Evolutionary conservation across 2,888 invertebrate genomes (phyloP), one percentile per base, ranked within the genome.

Genomic region (Thecocarcelia acutangulata): DNA sequence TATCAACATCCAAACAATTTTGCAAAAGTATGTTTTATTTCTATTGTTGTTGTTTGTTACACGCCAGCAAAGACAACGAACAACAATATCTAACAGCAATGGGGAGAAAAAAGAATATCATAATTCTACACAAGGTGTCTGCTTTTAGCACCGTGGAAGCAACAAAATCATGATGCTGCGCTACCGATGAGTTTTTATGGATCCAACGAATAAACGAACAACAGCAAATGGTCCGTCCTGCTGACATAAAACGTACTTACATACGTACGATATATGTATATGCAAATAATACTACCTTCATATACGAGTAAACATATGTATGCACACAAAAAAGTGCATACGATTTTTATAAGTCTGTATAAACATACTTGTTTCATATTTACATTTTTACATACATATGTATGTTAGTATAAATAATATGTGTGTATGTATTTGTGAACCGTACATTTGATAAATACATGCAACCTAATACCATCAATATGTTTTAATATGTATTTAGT

Each of bases 61-160:
- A 37, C n/a, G 58, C 19, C 46, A 54, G 19, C 52, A 72, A 46
- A 15, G 52, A 24, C 28, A 58, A 42, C n/a, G 3, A 13, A 17
- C 48, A 28, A n/a, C n/a, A n/a, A n/a, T n/a, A n/a, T n/a, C n/a
- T 3, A 56, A 12, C 33, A 66, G 17, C 12, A 56, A 54, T 12
- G 11, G 13, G n/a, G 6, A 59, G n/a, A 52, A 73, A 63, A 56
- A 11, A 52, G 37, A 69, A 72, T 52, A 75, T 80, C 63, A 73
- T 72, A 76, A 76, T 72, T 76, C 72, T 63, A 76, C 56, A 81
- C 52, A 72, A 81, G 80, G 80, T 81, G 76, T 73, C 56, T 77
- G 77, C 58, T 77, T 73, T 81, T 69, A 81, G 73, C 77, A 73
- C 77, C 56, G 73, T 56, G 48, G 56, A 44, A 73, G 75, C 28